A percentile compares a stretch with the other conserved stretches of the same genome.
phyloP scores from a whole-genome alignment of 1,140 invertebrate genomes.

The Trissolcus basalis region DNA sequence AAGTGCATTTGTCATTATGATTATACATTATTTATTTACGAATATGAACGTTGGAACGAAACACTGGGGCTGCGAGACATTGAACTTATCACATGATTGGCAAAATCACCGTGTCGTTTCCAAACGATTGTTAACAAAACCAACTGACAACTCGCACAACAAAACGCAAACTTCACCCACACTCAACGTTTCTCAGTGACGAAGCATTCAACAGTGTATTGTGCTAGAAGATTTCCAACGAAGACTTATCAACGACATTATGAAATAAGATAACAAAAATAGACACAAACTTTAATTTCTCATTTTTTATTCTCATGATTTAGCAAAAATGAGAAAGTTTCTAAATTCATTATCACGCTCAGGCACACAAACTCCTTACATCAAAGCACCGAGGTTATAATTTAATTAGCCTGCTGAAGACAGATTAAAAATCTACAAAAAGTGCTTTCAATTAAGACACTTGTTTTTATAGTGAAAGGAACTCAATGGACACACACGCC shows the following conservation, averaged over 20 bases:
- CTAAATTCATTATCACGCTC: too few relatives aligned
- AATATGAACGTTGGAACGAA: neutral
- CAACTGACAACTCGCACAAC: constrained; percentile 13
- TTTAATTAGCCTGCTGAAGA: too few relatives aligned
- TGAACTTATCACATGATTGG: neutral
- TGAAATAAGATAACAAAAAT: constrained; percentile 7
- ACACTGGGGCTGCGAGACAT: too few relatives aligned
- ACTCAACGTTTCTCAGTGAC: constrained; percentile 15
- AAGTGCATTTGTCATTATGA: constrained; percentile 1
- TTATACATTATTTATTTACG: constrained; percentile 1
- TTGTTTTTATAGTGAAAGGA: too few relatives aligned
- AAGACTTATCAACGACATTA: neutral
- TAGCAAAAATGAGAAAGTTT: too few relatives aligned
- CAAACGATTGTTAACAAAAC: neutral
- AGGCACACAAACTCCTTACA: too few relatives aligned
- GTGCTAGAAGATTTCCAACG: neutral
- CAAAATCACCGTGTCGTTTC: constrained; percentile 2
- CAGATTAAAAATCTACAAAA: too few relatives aligned
- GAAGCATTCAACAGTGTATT: constrained; percentile 29
- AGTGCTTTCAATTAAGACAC: too few relatives aligned
- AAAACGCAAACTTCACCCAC: constrained; percentile 5
- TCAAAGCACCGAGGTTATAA: too few relatives aligned
- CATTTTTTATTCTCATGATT: too few relatives aligned
- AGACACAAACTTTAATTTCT: too few relatives aligned
- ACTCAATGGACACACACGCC: too few relatives aligned